Evolutionary conservation across 2,113 vertebrate genomes (phyloP).

Genomic region (Sialia sialis): DNA sequence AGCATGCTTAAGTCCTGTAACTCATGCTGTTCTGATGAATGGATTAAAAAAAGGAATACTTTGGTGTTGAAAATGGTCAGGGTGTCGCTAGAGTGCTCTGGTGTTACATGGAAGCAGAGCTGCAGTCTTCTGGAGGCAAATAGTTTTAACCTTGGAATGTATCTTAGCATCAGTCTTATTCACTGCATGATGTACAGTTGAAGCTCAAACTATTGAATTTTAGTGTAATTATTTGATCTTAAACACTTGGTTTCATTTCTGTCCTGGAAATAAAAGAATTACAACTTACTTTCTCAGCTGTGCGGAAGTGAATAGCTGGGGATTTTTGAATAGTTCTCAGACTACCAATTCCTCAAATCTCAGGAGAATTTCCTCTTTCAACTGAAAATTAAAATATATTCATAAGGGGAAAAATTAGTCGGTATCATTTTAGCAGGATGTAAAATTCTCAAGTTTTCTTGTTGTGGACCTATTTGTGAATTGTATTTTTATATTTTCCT

Average conservation of each 20-base stretch:
- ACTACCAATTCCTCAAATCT: neutral
- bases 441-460: neutral
- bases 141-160: neutral
- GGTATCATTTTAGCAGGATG: fast-evolving
- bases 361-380: neutral
- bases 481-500: neutral
- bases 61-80: neutral
- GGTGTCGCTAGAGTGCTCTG: neutral
- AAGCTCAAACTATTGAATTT: neutral
- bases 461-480: neutral
- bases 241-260: neutral
- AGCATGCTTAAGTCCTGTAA: neutral
- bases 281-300: neutral
- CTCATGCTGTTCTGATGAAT: neutral
- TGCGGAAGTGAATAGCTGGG: neutral
- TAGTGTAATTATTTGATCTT: neutral
- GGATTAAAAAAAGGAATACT: neutral
- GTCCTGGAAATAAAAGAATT: neutral
- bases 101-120: neutral
- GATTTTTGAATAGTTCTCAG: neutral
- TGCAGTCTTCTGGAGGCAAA: neutral
- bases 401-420: neutral
- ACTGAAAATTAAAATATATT: neutral
- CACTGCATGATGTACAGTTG: neutral
- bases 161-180: neutral